Base-by-base conservation (phyloP, 2,888 invertebrate genomes). In the Drosophila robusta region DNA sequence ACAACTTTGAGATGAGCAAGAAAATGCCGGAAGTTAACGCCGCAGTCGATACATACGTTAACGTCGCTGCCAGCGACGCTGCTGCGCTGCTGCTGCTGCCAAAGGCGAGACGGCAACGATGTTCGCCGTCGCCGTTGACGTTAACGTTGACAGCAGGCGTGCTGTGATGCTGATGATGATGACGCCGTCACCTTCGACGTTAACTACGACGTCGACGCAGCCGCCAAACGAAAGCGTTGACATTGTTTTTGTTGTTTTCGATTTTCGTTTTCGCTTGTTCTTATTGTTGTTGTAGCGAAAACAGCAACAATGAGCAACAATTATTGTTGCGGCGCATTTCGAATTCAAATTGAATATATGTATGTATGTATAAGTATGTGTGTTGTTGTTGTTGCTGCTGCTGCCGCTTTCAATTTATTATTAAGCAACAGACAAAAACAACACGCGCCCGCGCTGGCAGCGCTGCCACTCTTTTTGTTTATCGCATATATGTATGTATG, bases 11-110 rank as follows among this genome's bases (percentile, higher is more conserved):
- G 87, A 87, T 81, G 82, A 78, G 78, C 85, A 66, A 75, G 70
- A 63, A 81, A 76, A 81, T 82, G 87, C 87, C 82, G 88, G 82
- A 87, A 83, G 82, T 75, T 62, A 85, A 73, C 57, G 68, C 46
- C 63, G 57, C 68, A 66, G 64, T 67, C 73, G 70, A 78, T 83
- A 67, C 54, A 16, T 32, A 57, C 70, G 61, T 46, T 18, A 39
- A 24, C 65, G 64, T 57, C 70, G 54, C 55, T 45, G 76, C 46
- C 12, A 26, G 47, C 71, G 58, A 52, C 68, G 51, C 47, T 54
- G 64, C 22, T 45, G 11, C 39, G 70, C 47, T 46, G 45, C 42
- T 41, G 46, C 42, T 36, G 46, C 38, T 47, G 65, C 36, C 51
- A 18, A 54, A 47, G 36, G 34, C 12, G 34, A 4, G 32, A 3